Percentiles rank a stretch among this genome's conserved stretches.
phyloP scores from a whole-genome alignment of 1,140 invertebrate species.

The Fopius arisanus region DNA sequence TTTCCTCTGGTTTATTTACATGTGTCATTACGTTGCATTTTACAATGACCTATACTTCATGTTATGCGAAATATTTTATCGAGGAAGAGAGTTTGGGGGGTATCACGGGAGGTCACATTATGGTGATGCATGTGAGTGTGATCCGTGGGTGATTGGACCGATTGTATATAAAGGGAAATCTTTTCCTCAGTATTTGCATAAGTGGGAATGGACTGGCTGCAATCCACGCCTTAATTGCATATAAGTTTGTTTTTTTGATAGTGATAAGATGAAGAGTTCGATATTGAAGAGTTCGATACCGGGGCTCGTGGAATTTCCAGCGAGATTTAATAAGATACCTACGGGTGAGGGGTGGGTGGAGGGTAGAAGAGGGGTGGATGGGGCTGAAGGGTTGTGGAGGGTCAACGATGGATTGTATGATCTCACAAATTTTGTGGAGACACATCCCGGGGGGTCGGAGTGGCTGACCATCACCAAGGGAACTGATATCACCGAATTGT shows the following conservation, averaged over 20 bases:
- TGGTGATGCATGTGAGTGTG: background rate
- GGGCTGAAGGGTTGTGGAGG: slow-evolving; percentile 80
- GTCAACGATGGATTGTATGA: slow-evolving; percentile 80
- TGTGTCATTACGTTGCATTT: background rate
- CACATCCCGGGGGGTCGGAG: slow-evolving; percentile 81
- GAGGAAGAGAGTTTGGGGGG: background rate
- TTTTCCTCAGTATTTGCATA: background rate
- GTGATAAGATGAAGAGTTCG: slow-evolving; percentile 31
- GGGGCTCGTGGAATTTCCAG: slow-evolving; percentile 42
- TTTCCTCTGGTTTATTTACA: background rate
- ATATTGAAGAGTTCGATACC: slow-evolving; percentile 47
- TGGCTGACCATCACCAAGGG: slow-evolving; percentile 78
- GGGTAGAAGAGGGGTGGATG: slow-evolving; percentile 74
- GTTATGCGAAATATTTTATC: background rate
- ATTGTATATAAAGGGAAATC: background rate
- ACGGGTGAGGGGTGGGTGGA: slow-evolving; percentile 58
- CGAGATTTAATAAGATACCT: slow-evolving; percentile 35
- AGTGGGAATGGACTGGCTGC: too few relatives aligned
- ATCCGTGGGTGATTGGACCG: too few relatives aligned
- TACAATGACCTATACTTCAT: background rate
- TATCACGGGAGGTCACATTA: background rate
- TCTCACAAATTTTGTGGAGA: slow-evolving; percentile 71
- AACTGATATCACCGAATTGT: slow-evolving; percentile 80
- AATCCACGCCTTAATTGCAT: too few relatives aligned
- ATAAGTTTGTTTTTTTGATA: too few relatives aligned